Evolutionary conservation across 2,113 vertebrate genomes (phyloP), one percentile per base, ranked within the genome.

Genomic region (Lipophrys pholis): DNA sequence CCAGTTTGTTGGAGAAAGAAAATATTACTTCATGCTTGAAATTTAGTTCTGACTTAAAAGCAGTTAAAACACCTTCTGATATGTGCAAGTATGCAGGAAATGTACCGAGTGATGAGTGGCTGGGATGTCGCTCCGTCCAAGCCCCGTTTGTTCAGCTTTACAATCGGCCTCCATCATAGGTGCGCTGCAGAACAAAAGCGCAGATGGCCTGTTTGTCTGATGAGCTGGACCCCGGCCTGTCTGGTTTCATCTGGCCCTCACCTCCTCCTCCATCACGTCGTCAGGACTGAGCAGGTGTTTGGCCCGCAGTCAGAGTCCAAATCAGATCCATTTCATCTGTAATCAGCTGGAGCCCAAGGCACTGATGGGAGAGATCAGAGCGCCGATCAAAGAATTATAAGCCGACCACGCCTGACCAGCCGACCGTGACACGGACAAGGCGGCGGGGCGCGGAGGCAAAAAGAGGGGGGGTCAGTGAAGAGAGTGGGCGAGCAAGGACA

Each of bases 281-380:
- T 58, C 61, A 30, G 83, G 78, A 80, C 73, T 62, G 80, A 88
- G 85, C 90, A 92, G 89, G 89, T 92, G 89, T 92, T 90, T 89
- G 87, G 86, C 88, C 82, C 8, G 48, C 70, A 82, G 90, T 86
- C 82, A 84, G 69, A 63, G 66, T 79, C 78, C 85, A 81, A 87
- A 89, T 89, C 86, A 89, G 85, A 90, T 91, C 86, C 72, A 87
- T 91, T 90, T 92, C 79, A 88, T 90, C 90, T 89, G 87, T 90
- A 91, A 91, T 92, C 89, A 91, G 86, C 87, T 84, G 88, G 69
- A 87, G 89, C 85, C 85, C 72, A 76, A 67, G 83, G 86, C 86
- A 59, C 81, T 85, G 86, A 83, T 84, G 82, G 80, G 73, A 41
- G 69, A 87, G 89, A 92, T 92, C 90, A 90, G 83, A 85, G 89